Percentiles rank a stretch among this genome's conserved stretches.
Evolutionary conservation across 2,888 invertebrate species (phyloP).

Genomic region (Dasysyrphus albostriatus): DNA sequence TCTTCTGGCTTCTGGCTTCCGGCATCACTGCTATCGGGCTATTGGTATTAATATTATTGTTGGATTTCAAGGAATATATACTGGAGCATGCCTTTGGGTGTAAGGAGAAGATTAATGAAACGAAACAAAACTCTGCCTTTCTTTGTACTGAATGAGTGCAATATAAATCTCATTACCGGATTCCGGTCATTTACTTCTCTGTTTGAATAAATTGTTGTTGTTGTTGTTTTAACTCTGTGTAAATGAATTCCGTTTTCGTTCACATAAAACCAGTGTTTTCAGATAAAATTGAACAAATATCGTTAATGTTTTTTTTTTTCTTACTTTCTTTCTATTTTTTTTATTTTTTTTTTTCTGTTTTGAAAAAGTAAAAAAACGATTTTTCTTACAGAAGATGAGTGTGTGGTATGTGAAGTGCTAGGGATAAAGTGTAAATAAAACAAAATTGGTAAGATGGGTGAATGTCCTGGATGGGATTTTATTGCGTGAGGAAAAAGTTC

Average conservation of each 20-base stretch:
- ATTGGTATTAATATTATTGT: conserved; percentile 27
- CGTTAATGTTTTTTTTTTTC: conserved; percentile 21
- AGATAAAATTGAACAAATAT: conserved; percentile 48
- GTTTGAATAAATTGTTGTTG: conserved; percentile 44
- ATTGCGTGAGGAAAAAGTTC: neutral
- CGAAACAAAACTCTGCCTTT: conserved; percentile 59
- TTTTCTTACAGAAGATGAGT: neutral
- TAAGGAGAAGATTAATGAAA: conserved; percentile 68
- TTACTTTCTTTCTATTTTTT: neutral
- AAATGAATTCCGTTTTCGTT: conserved; percentile 31
- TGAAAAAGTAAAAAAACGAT: neutral
- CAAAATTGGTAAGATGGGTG: neutral
- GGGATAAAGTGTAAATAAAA: conserved; percentile 1
- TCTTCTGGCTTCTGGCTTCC: conserved; percentile 13
- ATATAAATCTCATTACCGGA: conserved; percentile 63
- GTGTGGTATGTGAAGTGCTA: neutral
- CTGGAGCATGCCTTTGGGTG: conserved; percentile 61
- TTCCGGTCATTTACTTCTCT: conserved; percentile 68
- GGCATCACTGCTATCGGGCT: neutral
- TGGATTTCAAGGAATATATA: conserved; percentile 27
- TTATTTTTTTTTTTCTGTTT: neutral
- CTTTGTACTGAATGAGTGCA: conserved; percentile 51
- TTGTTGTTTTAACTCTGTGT: neutral
- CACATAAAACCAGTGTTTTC: conserved; percentile 23
- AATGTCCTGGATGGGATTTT: conserved; percentile 7